Base-by-base conservation (phyloP, 2,888 invertebrate genomes). In the Euproctis similis region DNA sequence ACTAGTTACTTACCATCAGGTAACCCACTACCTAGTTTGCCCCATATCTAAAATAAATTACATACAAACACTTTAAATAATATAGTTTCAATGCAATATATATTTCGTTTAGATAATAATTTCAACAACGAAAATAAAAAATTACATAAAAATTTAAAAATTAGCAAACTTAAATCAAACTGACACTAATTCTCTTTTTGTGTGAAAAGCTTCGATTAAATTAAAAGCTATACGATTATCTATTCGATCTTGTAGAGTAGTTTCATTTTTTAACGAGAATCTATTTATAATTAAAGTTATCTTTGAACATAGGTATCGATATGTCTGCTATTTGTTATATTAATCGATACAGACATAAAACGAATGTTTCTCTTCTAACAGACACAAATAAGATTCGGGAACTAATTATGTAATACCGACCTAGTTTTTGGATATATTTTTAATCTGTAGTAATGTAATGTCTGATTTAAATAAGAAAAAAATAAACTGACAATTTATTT, bases 31-130 rank as follows among this genome's bases (percentile, higher is more conserved):
- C n/a, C n/a, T n/a, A n/a, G n/a, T n/a, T n/a, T n/a, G n/a, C n/a
- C n/a, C n/a, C n/a, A 71, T 78, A 68, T 66, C 58, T 55, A 60
- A 52, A 59, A 58, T 48, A 61, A 55, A 60, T 61, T n/a, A 58
- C 50, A 50, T 47, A 39, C 46, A 46, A 36, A 39, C 39, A 36
- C 20, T 24, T 26, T 39, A 34, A 51, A 48, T 44, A 45, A 47
- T 44, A 34, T 19, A 17, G 34, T 30, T 34, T 4, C 27, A 9
- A 21, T 30, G 33, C 17, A 19, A 41, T 36, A 41, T 31, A 47
- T 36, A 34, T 18, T 42, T 37, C 18, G 13, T 20, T 21, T 12
- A 8, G n/a, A 36, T n/a, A 4, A n/a, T 19, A 8, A 32, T 26
- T n/a, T 30, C 29, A 26, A 28, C 28, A 34, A 31, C 31, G 16